Evolutionary conservation across 2,888 invertebrate genomes (phyloP).

Genomic region (Apotomis turbidana): DNA sequence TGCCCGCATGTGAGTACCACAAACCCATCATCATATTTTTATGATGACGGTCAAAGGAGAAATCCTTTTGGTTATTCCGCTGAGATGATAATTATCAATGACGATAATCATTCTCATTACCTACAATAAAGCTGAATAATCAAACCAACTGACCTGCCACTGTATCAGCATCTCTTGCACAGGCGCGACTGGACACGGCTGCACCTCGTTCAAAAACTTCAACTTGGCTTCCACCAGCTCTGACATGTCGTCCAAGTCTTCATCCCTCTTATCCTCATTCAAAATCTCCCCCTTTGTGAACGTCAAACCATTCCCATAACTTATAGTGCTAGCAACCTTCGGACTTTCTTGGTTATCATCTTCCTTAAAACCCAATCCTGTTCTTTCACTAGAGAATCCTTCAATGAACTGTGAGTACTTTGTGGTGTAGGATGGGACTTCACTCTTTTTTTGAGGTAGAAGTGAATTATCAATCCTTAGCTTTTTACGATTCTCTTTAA

Average conservation of each 20-base stretch:
- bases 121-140: background rate
- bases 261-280: conserved; percentile 71
- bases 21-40: too few species aligned
- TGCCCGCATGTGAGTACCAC: too few species aligned
- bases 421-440: conserved; percentile 71
- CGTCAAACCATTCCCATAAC: conserved; percentile 73
- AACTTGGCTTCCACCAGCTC: conserved; percentile 80
- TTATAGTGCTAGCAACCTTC: conserved; percentile 63
- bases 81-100: too few species aligned
- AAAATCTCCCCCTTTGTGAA: conserved; percentile 82
- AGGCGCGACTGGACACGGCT: conserved; percentile 74
- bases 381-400: conserved; percentile 73
- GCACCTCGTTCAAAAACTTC: conserved; percentile 78
- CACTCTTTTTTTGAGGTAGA: conserved; percentile 64
- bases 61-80: too few species aligned
- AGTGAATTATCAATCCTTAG: conserved; percentile 76
- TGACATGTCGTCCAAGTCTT: conserved; percentile 66
- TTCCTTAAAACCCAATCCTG: conserved; percentile 77
- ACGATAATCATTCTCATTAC: too few species aligned
- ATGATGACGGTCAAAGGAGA: too few species aligned
- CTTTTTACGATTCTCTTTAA: conserved; percentile 67
- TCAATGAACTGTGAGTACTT: conserved; percentile 78
- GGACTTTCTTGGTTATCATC: conserved; percentile 62
- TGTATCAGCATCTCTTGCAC: conserved; percentile 83
- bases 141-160: conserved; percentile 74